These are phyloP conservation scores for Grantiella picta DNA, from an alignment of 2,113 vertebrate species.

Conservation along the genomic window DNA sequence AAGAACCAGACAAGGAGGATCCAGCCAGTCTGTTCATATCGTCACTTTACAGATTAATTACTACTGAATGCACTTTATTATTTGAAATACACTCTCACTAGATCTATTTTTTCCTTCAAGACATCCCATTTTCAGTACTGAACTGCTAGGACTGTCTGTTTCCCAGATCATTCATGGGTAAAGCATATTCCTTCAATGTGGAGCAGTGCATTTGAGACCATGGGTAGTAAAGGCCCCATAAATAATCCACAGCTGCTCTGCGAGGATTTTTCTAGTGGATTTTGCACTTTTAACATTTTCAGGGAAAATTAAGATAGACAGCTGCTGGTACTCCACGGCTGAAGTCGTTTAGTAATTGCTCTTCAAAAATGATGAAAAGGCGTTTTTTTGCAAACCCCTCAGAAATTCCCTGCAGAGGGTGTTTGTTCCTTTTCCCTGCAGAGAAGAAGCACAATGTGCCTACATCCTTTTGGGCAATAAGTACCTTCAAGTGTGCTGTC, in stretches of 20 bases:
- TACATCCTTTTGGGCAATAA: background rate
- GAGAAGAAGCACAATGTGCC: background rate
- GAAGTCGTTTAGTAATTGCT: background rate
- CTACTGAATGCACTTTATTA: background rate
- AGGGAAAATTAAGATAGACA: background rate
- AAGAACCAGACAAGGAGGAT: background rate
- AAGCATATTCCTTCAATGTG: background rate
- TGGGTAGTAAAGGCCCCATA: background rate
- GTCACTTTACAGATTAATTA: background rate
- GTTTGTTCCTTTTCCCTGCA: background rate
- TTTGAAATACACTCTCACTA: background rate
- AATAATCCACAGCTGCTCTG: background rate
- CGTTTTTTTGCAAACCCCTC: background rate
- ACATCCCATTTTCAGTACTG: background rate
- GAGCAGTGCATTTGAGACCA: background rate
- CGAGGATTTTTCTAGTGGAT: background rate
- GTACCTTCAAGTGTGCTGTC: background rate
- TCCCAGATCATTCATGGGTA: background rate
- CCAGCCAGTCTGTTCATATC: background rate
- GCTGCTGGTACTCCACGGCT: background rate
- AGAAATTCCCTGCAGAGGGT: background rate
- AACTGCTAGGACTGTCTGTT: background rate
- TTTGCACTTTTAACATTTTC: background rate
- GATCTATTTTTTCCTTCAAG: background rate
- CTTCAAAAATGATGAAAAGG: background rate